These are phyloP conservation scores for Nothoprocta perdicaria DNA, from an alignment of 2,113 vertebrate species.

Conservation along the genomic window DNA sequence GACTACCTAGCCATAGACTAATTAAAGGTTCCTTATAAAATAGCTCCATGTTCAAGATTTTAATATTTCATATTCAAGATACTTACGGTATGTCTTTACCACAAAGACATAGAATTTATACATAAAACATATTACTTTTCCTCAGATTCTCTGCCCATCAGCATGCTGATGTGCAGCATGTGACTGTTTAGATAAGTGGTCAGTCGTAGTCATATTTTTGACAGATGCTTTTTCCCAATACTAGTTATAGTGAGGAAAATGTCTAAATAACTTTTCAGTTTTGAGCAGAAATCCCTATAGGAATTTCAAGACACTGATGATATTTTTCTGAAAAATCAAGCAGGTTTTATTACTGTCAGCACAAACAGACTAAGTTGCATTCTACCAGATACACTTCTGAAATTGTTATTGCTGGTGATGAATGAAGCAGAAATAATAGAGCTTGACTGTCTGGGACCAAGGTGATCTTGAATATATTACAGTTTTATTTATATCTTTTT, in stretches of 20 bases:
- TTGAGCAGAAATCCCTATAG: not conserved
- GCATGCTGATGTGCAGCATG: too few relatives aligned
- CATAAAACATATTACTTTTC: not conserved
- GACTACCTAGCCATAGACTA: not conserved
- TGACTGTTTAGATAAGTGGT: not conserved
- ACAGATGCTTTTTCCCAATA: not conserved
- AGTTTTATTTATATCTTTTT: not conserved
- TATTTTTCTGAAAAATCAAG: not conserved
- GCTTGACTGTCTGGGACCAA: fast-evolving
- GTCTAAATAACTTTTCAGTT: not conserved
- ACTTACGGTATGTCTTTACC: not conserved
- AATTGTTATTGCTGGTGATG: not conserved
- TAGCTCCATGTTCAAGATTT: not conserved
- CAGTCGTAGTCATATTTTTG: not conserved
- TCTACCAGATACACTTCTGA: not conserved
- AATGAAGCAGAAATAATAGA: not conserved
- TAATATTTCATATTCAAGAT: not conserved
- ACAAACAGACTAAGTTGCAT: not conserved
- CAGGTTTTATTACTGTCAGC: not conserved
- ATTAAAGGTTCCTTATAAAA: not conserved
- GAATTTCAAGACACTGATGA: not conserved
- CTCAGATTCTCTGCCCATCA: not conserved
- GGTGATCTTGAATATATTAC: not conserved
- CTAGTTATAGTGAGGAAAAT: not conserved
- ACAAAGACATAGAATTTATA: not conserved